Base-by-base conservation (phyloP, 2,888 invertebrate genomes). In the Volucella bombylans region DNA sequence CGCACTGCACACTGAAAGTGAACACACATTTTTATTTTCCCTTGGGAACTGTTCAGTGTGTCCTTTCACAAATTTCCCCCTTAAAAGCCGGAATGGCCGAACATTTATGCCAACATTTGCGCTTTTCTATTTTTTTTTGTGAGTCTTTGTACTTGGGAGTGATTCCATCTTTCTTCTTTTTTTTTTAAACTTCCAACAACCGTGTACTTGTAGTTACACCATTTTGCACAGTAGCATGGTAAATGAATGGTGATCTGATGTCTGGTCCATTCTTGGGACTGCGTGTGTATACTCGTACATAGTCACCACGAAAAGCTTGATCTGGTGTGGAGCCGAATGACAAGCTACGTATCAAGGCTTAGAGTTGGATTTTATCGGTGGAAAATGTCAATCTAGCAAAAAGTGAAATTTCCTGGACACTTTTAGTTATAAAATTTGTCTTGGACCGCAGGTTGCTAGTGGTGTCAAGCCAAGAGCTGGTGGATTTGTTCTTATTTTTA, bases 371-470 rank as follows among this genome's bases (percentile, higher is more conserved):
- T 65, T 81, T 82, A 82, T 77, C 77, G 55, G 67, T 43, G 54
- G 67, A 64, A 77, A 68, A 50, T 71, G 67, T 78, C 77, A 72
- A 82, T 82, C 72, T 57, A 67, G 78, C 72, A 82, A 77, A 82
- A 82, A 82, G 62, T 52, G 72, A 82, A 78, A 77, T 78, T 57
- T 78, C 72, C 78, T 31, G 31, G 82, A 45, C 67, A 78, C 55
- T 74, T 64, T 74, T 74, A 82, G 67, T 72, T 82, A 68, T 68
- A 68, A 82, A 82, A 82, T 82, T 72, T 64, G 78, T 68, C 55
- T 65, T 55, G 62, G 57, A 78, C 78, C 67, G 77, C 82, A 78
- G 67, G 71, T 82, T 82, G 72, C 59, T 50, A 50, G n/a, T n/a
- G n/a, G n/a, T n/a, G n/a, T n/a, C n/a, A n/a, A n/a, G 81, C 54